phyloP scores from a whole-genome alignment of 2,113 vertebrate genomes.

The Orientallactaga bullata region DNA sequence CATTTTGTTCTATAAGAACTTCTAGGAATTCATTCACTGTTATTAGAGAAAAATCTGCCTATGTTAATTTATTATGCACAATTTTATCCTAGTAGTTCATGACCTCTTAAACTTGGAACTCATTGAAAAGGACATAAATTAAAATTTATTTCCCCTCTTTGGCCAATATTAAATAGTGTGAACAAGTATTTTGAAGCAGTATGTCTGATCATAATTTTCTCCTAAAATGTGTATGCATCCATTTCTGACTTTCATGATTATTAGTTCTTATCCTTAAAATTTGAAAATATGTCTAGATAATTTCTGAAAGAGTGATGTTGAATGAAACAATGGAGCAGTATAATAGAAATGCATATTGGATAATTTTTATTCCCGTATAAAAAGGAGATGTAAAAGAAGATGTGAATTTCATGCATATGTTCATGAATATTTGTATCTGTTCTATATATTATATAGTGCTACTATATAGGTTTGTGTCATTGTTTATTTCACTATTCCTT shows the following conservation, averaged over 20 bases:
- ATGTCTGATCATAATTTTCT: not conserved
- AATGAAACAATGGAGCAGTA: not conserved
- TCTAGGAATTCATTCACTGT: conserved; percentile 63
- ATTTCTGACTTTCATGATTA: not conserved
- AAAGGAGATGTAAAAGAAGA: too few species aligned
- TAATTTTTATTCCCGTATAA: not conserved
- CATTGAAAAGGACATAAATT: conserved; percentile 16
- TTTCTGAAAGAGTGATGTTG: not conserved
- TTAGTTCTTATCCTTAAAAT: not conserved
- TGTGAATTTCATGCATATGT: not conserved
- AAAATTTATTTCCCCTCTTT: not conserved
- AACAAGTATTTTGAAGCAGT: not conserved
- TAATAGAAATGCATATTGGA: not conserved
- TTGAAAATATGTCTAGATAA: not conserved
- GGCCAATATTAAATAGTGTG: not conserved
- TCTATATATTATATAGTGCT: not conserved
- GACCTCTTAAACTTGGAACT: not conserved
- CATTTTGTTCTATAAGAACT: conserved; percentile 35
- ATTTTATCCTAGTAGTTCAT: not conserved
- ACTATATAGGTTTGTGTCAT: not conserved
- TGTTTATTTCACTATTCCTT: not conserved
- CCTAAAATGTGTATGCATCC: not conserved
- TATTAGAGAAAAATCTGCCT: conserved; percentile 11
- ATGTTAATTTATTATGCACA: conserved; percentile 19
- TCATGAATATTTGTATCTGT: not conserved